phyloP scores from a whole-genome alignment of 2,113 vertebrate species.

The Eulemur macaco region DNA sequence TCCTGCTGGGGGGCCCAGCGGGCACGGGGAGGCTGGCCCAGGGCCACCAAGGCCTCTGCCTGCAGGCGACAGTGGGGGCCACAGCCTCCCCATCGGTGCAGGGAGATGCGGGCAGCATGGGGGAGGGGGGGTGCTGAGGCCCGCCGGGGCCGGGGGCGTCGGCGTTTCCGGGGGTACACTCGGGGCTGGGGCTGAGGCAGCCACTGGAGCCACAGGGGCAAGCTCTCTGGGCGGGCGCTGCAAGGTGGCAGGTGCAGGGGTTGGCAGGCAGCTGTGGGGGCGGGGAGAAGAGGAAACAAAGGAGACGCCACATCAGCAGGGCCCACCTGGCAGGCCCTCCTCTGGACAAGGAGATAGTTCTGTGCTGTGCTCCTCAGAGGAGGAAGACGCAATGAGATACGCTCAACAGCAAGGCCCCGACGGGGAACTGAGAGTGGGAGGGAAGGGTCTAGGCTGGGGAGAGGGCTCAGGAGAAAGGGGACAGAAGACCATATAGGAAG shows the following conservation, averaged over 20 bases:
- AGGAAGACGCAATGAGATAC: too few relatives aligned
- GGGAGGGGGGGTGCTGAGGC: fast-evolving
- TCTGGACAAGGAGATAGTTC: background rate
- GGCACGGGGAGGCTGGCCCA: background rate
- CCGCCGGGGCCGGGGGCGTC: background rate
- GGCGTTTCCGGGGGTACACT: background rate
- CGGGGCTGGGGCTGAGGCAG: conserved; percentile 29
- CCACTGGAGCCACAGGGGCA: conserved; percentile 69
- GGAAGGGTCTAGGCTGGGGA: background rate
- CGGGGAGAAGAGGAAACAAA: background rate
- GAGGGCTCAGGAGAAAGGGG: too few relatives aligned
- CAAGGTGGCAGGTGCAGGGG: background rate
- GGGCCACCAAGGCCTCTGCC: conserved; percentile 43
- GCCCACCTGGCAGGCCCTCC: background rate
- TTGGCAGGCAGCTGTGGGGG: conserved; percentile 58
- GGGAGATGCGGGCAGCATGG: background rate
- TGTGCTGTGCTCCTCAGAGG: background rate
- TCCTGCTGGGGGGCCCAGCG: conserved; percentile 62
- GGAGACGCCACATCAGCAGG: background rate
- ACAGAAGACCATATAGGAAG: fast-evolving
- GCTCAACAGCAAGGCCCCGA: background rate
- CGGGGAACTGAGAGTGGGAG: background rate
- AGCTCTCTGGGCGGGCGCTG: fast-evolving
- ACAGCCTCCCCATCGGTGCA: conserved; percentile 73
- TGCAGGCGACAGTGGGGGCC: conserved; percentile 54